These are phyloP conservation scores for Sciurus carolinensis DNA, from an alignment of 2,797 vertebrate species.

Conservation along the genomic window DNA sequence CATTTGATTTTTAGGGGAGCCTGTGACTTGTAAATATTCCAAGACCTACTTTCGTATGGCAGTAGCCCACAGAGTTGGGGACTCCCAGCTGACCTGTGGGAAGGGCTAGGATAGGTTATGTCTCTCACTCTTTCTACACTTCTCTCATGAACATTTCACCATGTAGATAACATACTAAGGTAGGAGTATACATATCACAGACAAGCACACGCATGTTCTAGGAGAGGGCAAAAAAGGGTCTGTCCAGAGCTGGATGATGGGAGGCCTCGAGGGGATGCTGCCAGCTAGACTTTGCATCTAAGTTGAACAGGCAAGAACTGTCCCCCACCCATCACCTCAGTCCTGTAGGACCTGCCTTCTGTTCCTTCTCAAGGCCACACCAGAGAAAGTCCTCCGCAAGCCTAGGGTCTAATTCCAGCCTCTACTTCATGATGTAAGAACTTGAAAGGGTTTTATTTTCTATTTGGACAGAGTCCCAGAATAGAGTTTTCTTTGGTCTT, in stretches of 20 bases:
- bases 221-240: not conserved
- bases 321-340: not conserved
- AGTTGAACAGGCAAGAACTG: not conserved
- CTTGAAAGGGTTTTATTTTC: constrained; percentile 29
- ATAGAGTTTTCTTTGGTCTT: not conserved
- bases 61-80: rapidly evolving
- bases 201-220: rapidly evolving
- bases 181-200: rapidly evolving
- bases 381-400: not conserved
- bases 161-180: rapidly evolving
- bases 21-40: rapidly evolving
- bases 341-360: not conserved
- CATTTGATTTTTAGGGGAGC: not conserved
- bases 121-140: rapidly evolving
- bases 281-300: too few species aligned
- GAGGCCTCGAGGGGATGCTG: too few species aligned
- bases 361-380: rapidly evolving
- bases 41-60: not conserved
- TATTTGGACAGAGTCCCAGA: not conserved
- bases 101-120: rapidly evolving
- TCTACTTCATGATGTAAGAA: not conserved
- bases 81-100: rapidly evolving
- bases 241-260: rapidly evolving
- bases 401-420: not conserved
- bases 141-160: rapidly evolving